A percentile compares a stretch with the other conserved stretches of the same genome.
These are phyloP conservation scores for Peromyscus maniculatus DNA, from an alignment of 2,113 vertebrate genomes.

Conservation along the genomic window DNA sequence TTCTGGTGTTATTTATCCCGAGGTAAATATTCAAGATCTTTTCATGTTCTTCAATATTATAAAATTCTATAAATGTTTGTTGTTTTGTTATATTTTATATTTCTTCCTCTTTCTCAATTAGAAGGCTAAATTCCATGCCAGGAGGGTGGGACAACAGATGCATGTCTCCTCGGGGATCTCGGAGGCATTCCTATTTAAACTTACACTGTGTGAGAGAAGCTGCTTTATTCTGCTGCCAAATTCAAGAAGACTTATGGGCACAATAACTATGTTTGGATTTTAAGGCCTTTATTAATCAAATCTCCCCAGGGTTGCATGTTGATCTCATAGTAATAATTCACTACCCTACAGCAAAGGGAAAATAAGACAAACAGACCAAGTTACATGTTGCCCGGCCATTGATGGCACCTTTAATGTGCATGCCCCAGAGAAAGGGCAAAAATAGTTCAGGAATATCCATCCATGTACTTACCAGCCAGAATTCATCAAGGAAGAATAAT, in stretches of 20 bases:
- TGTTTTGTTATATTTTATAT: neutral
- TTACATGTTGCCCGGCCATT: neutral
- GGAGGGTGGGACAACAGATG: neutral
- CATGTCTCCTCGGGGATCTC: neutral
- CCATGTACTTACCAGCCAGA: neutral
- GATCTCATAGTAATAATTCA: conserved; percentile 63
- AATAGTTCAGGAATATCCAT: neutral
- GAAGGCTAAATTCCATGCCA: neutral
- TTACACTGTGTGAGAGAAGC: conserved; percentile 2
- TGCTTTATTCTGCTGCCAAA: conserved; percentile 57
- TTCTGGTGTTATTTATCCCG: neutral
- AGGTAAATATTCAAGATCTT: neutral
- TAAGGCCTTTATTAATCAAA: conserved; percentile 66
- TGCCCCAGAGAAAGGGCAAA: neutral
- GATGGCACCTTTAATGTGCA: neutral
- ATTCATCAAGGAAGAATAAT: neutral
- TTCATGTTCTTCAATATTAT: neutral
- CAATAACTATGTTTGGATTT: conserved; percentile 59
- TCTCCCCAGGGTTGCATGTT: neutral
- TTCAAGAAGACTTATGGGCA: conserved; percentile 60
- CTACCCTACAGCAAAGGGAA: conserved; percentile 44
- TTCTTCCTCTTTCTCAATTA: neutral
- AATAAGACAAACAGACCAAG: conserved; percentile 26
- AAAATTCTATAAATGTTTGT: neutral
- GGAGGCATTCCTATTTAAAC: neutral